Percentiles rank a stretch among this genome's conserved stretches.
Conservation (phyloP, 2,888 invertebrate species). For the Stramonita haemastoma region DNA sequence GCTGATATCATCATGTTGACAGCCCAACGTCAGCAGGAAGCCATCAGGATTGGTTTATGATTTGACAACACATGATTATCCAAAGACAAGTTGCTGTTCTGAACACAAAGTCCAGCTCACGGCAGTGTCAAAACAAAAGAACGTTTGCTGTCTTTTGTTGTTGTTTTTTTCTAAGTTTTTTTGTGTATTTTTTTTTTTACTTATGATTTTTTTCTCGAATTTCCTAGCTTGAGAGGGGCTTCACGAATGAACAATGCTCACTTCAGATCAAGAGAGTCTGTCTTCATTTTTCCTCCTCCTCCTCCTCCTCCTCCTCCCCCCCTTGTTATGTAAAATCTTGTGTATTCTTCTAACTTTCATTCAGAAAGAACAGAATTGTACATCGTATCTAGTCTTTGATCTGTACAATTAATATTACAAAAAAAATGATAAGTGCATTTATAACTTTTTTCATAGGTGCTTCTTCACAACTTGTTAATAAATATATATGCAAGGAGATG, state of each 20-base stretch:
- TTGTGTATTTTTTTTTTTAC: too few relatives aligned
- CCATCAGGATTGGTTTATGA: background rate
- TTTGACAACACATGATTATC: background rate
- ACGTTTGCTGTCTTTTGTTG: background rate
- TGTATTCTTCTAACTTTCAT: conserved; percentile 24
- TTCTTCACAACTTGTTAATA: conserved; percentile 53
- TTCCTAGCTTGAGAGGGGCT: background rate
- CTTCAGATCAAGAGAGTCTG: background rate
- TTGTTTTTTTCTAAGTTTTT: background rate
- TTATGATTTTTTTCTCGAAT: too few relatives aligned
- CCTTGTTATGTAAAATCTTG: conserved; percentile 9
- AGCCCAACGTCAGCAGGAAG: background rate
- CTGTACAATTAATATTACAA: conserved; percentile 42
- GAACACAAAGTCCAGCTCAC: background rate
- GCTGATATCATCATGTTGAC: background rate
- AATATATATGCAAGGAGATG: conserved; percentile 52
- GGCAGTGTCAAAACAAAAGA: background rate
- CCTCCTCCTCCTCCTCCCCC: too few relatives aligned
- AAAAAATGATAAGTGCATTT: conserved; percentile 50
- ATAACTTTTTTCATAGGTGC: conserved; percentile 54
- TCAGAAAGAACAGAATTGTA: conserved; percentile 33
- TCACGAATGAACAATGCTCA: background rate
- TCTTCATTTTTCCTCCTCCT: background rate
- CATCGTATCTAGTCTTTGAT: conserved; percentile 50
- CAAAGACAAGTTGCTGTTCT: background rate